Base-by-base conservation (phyloP, 2,113 vertebrate species). In the Gorilla gorilla region DNA sequence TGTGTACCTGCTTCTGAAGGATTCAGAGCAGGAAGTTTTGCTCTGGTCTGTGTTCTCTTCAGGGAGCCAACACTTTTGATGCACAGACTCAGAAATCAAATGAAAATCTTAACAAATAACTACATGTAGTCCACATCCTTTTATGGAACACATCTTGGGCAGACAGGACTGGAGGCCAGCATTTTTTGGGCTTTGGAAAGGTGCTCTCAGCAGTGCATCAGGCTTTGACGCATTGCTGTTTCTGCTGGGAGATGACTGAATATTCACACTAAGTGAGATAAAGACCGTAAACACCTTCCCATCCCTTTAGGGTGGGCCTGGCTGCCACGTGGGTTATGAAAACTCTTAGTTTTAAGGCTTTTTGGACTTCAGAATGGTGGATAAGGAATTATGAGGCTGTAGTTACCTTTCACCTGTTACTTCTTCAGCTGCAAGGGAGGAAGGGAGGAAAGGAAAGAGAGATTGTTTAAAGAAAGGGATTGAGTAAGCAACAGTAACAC, bases 71-170 rank as follows among this genome's bases (percentile, higher is more conserved):
- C 0, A 20, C 57, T 73, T 40, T 57, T n/a, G 32, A 45, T n/a
- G 17, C 93, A 73, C 68, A 61, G 78, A 43, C 73, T 91, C 84
- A 35, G n/a, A 80, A 70, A 80, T 48, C 64, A 91, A 48, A 43
- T 40, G 35, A 10, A 8, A 40, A 64, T 30, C 76, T 55, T 35
- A 7, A 30, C 30, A 88, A 40, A 73, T 14, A 59, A 57, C 4
- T 45, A 45, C 48, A 13, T 16, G 9, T 14, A 78, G 38, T n/a
- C 66, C 8, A 0, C 3, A 0, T 35, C 52, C 50, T 72, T 64
- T 57, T 16, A 18, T 66, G n/a, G 57, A 35, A 48, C 85, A 73
- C 1, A 11, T 68, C 3, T 11, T 22, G 22, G 45, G 45, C 32
- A 25, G 48, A 12, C 17, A 1, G 1, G 45, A 61, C 40, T 48